Evolutionary conservation across 35 echinoderm and acorn worm genomes (phyloP).

Genomic region (Heliocidaris tuberculata): DNA sequence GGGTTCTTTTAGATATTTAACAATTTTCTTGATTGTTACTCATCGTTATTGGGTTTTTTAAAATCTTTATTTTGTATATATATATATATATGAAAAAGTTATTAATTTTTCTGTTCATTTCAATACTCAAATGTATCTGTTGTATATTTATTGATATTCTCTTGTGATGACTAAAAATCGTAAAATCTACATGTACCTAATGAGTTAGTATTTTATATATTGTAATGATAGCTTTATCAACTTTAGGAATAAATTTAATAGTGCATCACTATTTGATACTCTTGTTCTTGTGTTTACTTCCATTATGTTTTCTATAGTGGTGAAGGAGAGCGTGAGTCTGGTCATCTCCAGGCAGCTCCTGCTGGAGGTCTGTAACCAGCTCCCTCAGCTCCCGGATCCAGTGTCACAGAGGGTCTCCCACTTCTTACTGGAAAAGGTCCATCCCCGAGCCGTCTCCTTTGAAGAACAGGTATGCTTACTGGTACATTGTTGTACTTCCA

Average conservation of each 20-base stretch:
- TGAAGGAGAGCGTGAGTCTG: constrained; percentile 94
- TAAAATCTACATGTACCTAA: too few relatives aligned
- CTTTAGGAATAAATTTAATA: too few relatives aligned
- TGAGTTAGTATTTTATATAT: too few relatives aligned
- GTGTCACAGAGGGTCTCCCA: constrained; percentile 83
- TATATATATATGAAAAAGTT: too few relatives aligned
- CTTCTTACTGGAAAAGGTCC: constrained; percentile 88
- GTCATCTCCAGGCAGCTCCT: constrained; percentile 88
- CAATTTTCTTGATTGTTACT: background rate
- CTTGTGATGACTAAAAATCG: too few relatives aligned
- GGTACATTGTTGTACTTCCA: background rate
- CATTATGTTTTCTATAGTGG: constrained; percentile 60
- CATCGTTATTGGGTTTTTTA: too few relatives aligned
- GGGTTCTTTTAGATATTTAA: background rate
- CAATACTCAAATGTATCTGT: too few relatives aligned
- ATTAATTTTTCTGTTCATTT: too few relatives aligned
- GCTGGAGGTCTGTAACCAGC: constrained; percentile 76
- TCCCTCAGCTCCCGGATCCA: constrained; percentile 71
- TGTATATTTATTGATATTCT: too few relatives aligned
- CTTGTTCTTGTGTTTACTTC: background rate
- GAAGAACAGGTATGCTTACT: constrained; percentile 88
- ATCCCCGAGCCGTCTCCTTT: constrained; percentile 90
- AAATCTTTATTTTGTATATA: too few relatives aligned
- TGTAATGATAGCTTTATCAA: too few relatives aligned
- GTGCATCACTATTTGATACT: background rate